phyloP scores from a whole-genome alignment of 2,888 invertebrate species.

The Slavum lentiscoides region DNA sequence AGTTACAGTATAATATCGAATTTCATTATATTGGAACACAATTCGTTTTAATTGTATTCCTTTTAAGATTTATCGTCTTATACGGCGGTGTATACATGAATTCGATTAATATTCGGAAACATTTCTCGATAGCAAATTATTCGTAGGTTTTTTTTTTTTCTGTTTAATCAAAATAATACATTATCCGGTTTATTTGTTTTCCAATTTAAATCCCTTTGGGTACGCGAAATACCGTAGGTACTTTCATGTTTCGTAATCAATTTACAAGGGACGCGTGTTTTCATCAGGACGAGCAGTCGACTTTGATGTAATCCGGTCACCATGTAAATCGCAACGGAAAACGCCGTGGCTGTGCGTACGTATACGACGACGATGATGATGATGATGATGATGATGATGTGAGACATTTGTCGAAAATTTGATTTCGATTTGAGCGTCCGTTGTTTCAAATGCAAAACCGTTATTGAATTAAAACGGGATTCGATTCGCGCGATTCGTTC shows the following conservation, averaged over 20 bases:
- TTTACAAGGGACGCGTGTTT: conserved; percentile 39
- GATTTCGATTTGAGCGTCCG: conserved; percentile 20
- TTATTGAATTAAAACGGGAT: conserved; percentile 21
- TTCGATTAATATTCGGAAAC: too few species aligned
- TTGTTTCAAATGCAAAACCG: conserved; percentile 24
- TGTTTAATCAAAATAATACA: conserved; percentile 11
- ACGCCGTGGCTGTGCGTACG: not conserved
- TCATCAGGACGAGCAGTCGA: conserved; percentile 17
- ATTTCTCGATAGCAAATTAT: too few species aligned
- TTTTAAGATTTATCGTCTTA: too few species aligned
- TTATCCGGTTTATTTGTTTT: conserved; percentile 21
- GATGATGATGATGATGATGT: conserved; percentile 20
- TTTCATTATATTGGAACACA: too few species aligned
- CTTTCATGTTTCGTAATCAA: conserved; percentile 42
- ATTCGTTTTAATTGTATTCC: too few species aligned
- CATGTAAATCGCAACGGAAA: conserved; percentile 1
- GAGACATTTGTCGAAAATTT: conserved; percentile 25
- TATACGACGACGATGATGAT: not conserved
- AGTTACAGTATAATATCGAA: too few species aligned
- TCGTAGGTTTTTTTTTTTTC: not conserved
- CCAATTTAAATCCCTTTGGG: conserved; percentile 24
- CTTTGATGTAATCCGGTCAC: conserved; percentile 36
- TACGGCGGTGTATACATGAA: too few species aligned
- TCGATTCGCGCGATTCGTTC: conserved; percentile 7
- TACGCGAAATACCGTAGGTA: not conserved